These are phyloP conservation scores for Dasyurus viverrinus DNA, from an alignment of 2,113 vertebrate genomes.

Conservation along the genomic window DNA sequence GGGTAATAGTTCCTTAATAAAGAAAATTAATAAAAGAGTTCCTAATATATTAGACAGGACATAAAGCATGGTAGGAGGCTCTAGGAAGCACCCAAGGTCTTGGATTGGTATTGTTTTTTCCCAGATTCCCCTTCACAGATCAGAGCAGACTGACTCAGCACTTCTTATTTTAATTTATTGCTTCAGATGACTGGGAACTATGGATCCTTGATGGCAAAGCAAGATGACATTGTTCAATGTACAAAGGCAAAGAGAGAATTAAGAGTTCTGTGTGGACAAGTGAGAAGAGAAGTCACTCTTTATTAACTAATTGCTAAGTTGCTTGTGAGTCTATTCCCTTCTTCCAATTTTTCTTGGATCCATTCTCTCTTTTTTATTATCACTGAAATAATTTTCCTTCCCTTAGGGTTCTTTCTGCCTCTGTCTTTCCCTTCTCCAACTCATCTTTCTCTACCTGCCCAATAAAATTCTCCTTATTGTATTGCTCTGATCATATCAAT, in stretches of 20 bases:
- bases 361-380: background rate
- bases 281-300: background rate
- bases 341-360: background rate
- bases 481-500: background rate
- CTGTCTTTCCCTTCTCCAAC: background rate
- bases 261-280: background rate
- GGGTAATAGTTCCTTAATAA: background rate
- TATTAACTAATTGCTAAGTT: background rate
- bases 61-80: background rate
- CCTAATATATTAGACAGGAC: background rate
- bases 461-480: background rate
- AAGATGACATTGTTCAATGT: background rate
- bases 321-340: background rate
- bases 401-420: background rate
- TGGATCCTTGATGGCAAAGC: background rate
- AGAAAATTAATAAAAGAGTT: background rate
- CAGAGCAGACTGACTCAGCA: background rate
- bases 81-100: background rate
- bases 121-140: background rate
- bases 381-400: background rate
- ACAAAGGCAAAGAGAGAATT: background rate
- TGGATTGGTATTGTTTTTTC: background rate
- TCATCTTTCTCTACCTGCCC: background rate
- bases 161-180: background rate
- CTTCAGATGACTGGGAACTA: background rate